Conservation (phyloP, 2,113 vertebrate species). For the Prolemur simus region DNA sequence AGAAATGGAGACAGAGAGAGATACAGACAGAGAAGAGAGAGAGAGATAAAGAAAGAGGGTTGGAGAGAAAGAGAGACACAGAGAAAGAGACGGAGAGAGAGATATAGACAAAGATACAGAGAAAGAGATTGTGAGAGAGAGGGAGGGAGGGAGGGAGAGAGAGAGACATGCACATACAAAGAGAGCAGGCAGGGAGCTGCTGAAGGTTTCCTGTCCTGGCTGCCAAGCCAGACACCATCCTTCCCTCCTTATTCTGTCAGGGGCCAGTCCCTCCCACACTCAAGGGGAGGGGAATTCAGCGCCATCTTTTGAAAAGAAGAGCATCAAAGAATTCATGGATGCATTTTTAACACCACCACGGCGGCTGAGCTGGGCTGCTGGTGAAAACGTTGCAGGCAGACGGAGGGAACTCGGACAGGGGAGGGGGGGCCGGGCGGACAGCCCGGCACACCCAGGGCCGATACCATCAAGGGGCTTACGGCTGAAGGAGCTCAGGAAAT, state of each 20-base stretch:
- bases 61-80: too few species aligned
- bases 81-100: not conserved
- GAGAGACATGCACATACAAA: too few species aligned
- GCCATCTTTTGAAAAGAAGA: not conserved
- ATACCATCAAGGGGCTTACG: fast-evolving
- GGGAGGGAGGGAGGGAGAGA: not conserved
- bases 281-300: too few species aligned
- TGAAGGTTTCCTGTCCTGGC: not conserved
- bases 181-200: too few species aligned
- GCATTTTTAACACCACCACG: not conserved
- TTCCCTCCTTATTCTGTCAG: too few species aligned
- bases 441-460: fast-evolving
- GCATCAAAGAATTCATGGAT: too few species aligned
- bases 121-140: not conserved
- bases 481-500: too few species aligned
- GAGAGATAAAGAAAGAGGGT: not conserved
- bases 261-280: too few species aligned
- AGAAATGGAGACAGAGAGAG: not conserved
- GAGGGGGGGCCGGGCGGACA: fast-evolving
- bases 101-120: too few species aligned
- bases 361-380: not conserved
- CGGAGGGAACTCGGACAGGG: fast-evolving
- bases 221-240: not conserved
- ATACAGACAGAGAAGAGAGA: not conserved
- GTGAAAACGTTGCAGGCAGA: too few species aligned